Percentiles rank a stretch among this genome's conserved stretches.
phyloP scores from a whole-genome alignment of 92 coral and sea anemone genomes.

The Epizoanthus ramosus region DNA sequence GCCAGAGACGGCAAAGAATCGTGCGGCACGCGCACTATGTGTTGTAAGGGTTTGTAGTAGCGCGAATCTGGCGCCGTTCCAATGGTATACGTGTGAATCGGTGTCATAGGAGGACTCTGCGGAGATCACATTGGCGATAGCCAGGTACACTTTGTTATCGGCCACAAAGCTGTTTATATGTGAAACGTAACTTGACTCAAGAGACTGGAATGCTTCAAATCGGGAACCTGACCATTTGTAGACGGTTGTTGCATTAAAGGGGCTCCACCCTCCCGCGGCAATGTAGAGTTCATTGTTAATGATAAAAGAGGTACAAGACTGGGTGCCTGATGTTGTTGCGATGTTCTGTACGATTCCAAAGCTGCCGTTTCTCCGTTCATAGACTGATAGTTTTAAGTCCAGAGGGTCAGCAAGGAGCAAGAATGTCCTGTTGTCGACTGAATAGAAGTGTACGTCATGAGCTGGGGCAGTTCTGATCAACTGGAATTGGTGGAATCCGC shows the following conservation, averaged over 20 bases:
- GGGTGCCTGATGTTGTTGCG: not conserved
- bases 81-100: constrained; percentile 21
- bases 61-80: constrained; percentile 9
- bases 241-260: constrained; percentile 17
- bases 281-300: constrained; percentile 17
- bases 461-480: constrained; percentile 9
- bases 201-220: constrained; percentile 13
- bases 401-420: constrained; percentile 27
- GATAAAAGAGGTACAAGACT: constrained; percentile 16
- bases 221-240: constrained; percentile 35
- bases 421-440: constrained; percentile 2
- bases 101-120: constrained; percentile 8
- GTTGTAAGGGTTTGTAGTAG: constrained; percentile 6
- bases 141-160: not conserved
- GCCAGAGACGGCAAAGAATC: constrained; percentile 30
- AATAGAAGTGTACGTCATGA: constrained; percentile 8
- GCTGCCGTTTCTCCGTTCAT: constrained; percentile 27
- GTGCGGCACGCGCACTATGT: constrained; percentile 9
- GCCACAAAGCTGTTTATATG: constrained; percentile 7
- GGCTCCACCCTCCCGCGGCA: constrained; percentile 18
- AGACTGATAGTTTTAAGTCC: constrained; percentile 4
- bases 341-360: constrained; percentile 29
- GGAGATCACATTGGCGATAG: constrained; percentile 14
- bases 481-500: constrained; percentile 15
- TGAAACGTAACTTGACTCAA: constrained; percentile 34